Percentiles rank a stretch among this genome's conserved stretches.
Conservation (phyloP, 2,797 vertebrate species). For the Bovichtus variegatus region DNA sequence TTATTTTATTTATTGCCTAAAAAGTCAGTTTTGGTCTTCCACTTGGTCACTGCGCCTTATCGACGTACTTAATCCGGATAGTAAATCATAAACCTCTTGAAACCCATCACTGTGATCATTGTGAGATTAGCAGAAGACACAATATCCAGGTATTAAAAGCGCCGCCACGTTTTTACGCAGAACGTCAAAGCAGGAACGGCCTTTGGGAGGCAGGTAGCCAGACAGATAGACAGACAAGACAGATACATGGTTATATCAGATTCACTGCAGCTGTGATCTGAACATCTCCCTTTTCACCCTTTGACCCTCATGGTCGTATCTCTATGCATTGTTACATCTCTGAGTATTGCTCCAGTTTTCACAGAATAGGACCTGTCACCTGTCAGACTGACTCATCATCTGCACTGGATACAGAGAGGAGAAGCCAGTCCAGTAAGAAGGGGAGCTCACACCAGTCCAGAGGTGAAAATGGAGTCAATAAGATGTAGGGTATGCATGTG, state of each 20-base stretch:
- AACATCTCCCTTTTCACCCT: slow-evolving; percentile 67
- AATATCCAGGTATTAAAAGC: slow-evolving; percentile 31
- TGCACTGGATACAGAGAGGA: slow-evolving; percentile 49
- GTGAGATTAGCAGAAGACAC: slow-evolving; percentile 36
- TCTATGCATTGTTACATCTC: slow-evolving; percentile 75
- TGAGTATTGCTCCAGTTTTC: slow-evolving; percentile 75
- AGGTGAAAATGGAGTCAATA: slow-evolving; percentile 79
- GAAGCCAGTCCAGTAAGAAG: slow-evolving; percentile 51
- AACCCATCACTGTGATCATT: slow-evolving; percentile 25
- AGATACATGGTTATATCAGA: slow-evolving; percentile 70
- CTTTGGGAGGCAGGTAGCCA: slow-evolving; percentile 70
- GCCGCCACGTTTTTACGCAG: slow-evolving; percentile 17
- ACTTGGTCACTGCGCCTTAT: background rate
- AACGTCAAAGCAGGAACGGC: slow-evolving; percentile 59
- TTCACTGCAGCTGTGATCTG: slow-evolving; percentile 79
- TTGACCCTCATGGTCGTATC: slow-evolving; percentile 69
- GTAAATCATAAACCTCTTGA: slow-evolving; percentile 36
- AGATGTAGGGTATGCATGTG: slow-evolving; percentile 76
- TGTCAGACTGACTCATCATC: slow-evolving; percentile 51
- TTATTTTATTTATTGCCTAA: background rate
- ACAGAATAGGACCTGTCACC: slow-evolving; percentile 54
- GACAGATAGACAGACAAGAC: slow-evolving; percentile 67
- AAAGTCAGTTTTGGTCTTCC: slow-evolving; percentile 22
- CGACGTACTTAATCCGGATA: background rate
- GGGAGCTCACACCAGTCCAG: slow-evolving; percentile 47